Conservation (phyloP, 2,888 invertebrate genomes). For the Euzophera pinguis region DNA sequence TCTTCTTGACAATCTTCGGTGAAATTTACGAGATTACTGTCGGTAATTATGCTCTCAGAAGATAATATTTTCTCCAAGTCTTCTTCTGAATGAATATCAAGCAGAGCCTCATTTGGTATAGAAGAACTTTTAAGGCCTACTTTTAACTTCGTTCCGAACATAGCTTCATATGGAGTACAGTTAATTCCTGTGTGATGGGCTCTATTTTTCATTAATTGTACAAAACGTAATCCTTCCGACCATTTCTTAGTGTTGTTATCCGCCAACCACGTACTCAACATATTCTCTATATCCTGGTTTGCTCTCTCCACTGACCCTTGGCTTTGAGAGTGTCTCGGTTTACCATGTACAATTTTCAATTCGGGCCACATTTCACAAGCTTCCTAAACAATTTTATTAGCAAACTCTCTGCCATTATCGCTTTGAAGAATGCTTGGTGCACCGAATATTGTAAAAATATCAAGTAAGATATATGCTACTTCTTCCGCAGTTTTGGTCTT, state of each 20-base stretch:
- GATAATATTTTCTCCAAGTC: slow-evolving; percentile 17
- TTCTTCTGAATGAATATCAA: slow-evolving; percentile 16
- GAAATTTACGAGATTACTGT: slow-evolving; percentile 5
- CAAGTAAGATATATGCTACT: slow-evolving; percentile 38
- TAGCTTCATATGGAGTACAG: slow-evolving; percentile 39
- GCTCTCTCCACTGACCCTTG: slow-evolving; percentile 42
- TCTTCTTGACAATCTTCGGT: background rate
- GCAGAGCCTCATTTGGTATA: slow-evolving; percentile 15
- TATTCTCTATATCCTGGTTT: slow-evolving; percentile 46
- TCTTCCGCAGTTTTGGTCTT: slow-evolving; percentile 38
- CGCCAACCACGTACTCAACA: slow-evolving; percentile 43
- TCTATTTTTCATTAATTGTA: too few species aligned
- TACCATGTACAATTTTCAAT: slow-evolving; percentile 45
- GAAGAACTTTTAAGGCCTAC: slow-evolving; percentile 18
- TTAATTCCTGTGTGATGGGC: slow-evolving; percentile 43
- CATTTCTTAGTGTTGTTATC: slow-evolving; percentile 41
- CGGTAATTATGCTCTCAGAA: slow-evolving; percentile 2
- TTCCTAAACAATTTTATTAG: slow-evolving; percentile 28
- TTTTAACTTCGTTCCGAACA: slow-evolving; percentile 33
- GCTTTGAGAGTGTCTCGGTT: too few species aligned
- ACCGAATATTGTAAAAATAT: slow-evolving; percentile 47
- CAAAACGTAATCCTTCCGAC: slow-evolving; percentile 49
- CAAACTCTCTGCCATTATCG: slow-evolving; percentile 41
- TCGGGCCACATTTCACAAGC: slow-evolving; percentile 33
- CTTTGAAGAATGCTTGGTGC: slow-evolving; percentile 43